A percentile compares a stretch with the other conserved stretches of the same genome.
phyloP scores from a whole-genome alignment of 2,113 vertebrate genomes.

The Tetrax tetrax region DNA sequence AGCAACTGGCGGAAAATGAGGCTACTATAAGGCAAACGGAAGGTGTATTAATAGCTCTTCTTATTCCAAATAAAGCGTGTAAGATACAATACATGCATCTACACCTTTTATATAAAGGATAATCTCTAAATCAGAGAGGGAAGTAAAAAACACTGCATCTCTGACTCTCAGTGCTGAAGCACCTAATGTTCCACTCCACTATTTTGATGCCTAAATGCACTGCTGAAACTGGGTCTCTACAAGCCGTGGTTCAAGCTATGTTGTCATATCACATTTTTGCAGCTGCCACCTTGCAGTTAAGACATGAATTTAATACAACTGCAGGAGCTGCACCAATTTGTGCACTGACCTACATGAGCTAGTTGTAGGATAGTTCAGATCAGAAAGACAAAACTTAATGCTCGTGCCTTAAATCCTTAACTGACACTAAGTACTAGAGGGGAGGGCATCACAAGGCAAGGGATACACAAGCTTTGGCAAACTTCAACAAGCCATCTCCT shows the following conservation, averaged over 20 bases:
- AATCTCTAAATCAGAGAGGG: background rate
- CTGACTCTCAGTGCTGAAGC: background rate
- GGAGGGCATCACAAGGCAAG: background rate
- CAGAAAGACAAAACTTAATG: background rate
- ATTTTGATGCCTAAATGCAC: background rate
- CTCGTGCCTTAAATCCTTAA: background rate
- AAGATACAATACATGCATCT: background rate
- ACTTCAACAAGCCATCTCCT: background rate
- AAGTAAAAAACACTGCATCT: background rate
- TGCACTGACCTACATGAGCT: background rate
- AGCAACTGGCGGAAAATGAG: background rate
- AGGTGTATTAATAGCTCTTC: background rate
- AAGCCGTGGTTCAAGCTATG: background rate
- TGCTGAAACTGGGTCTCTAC: background rate
- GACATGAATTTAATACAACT: background rate
- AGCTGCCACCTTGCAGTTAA: background rate
- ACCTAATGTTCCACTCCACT: background rate
- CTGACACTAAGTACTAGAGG: background rate
- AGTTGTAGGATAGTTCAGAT: background rate
- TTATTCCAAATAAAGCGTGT: background rate
- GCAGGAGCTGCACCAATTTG: background rate
- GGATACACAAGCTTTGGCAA: background rate
- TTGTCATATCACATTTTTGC: background rate
- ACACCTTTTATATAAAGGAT: background rate
- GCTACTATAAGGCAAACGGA: background rate